Evolutionary conservation across 1,140 invertebrate genomes (phyloP), one percentile per base, ranked within the genome.

Genomic region (Acromyrmex charruanus): DNA sequence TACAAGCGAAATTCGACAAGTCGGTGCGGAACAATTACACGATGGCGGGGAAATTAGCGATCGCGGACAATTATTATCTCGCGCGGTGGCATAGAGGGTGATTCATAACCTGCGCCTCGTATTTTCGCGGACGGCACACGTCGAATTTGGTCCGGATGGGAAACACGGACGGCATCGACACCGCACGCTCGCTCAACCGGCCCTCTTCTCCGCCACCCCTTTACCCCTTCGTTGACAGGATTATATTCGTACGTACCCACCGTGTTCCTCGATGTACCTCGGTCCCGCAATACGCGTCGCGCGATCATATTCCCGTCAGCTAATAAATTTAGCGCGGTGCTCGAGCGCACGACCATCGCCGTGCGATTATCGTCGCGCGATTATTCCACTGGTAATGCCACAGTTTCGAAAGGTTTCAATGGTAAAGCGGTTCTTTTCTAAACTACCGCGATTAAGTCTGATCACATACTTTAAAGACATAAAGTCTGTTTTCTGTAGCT

Each of bases 141-240:
- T 93, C 90, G 90, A 92, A 93, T 93, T 94, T 94, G 94, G 91
- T 92, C 90, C 92, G 94, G 93, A 94, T 94, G 90, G 93, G 89
- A 93, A 94, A 95, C 94, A 95, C 92, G 93, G 90, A 93, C 66
- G 39, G 92, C 90, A 88, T 91, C 90, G 90, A 89, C 86, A 87
- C 25, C 68, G 79, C 88, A 51, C 86, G 51, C 53, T 68, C 65
- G 21, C 44, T 44, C 49, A 49, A 59, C 77, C 69, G 55, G 14
- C 31, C 55, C 63, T 77, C 80, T 55, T 21, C 66, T 58, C 58
- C 28, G 49, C 53, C 53, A 12, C 21, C 61, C 61, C 59, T 59
- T 31, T n/a, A 58, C 77, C 77, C 81, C 86, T 90, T 89, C 81
- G 89, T 90, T 93, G 94, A 94, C 95, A 94, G 94, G 94, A 94